A percentile compares a stretch with the other conserved stretches of the same genome.
Conservation (phyloP, 2,113 vertebrate species). For the Nesoenas mayeri region DNA sequence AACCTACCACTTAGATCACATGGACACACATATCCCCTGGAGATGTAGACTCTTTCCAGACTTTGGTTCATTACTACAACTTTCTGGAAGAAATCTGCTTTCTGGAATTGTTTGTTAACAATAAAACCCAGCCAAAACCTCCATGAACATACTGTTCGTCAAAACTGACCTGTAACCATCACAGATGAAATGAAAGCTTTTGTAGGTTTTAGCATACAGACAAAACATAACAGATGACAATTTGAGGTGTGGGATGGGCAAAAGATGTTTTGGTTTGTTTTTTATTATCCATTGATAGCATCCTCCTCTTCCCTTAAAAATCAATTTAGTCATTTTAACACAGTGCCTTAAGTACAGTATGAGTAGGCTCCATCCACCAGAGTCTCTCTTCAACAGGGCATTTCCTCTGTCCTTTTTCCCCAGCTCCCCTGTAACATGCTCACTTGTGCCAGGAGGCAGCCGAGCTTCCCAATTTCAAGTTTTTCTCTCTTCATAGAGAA, state of each 20-base stretch:
- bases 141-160: not conserved
- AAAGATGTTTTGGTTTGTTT: not conserved
- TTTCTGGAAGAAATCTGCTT: not conserved
- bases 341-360: not conserved
- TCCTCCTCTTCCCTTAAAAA: not conserved
- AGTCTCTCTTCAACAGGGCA: not conserved
- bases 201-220: not conserved
- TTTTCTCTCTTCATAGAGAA: not conserved
- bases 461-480: not conserved
- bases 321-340: not conserved
- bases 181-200: not conserved
- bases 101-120: not conserved
- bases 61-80: not conserved
- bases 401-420: not conserved
- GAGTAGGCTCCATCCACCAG: not conserved
- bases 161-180: not conserved
- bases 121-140: not conserved
- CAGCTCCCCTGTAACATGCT: accelerated
- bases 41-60: not conserved
- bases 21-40: not conserved
- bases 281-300: too few relatives aligned
- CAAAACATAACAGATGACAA: not conserved
- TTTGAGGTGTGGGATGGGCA: too few relatives aligned
- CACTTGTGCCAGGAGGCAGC: not conserved
- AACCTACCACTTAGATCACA: not conserved